Percentiles rank a stretch among this genome's conserved stretches.
phyloP scores from a whole-genome alignment of 1,140 invertebrate species.

The Penaeus chinensis region DNA sequence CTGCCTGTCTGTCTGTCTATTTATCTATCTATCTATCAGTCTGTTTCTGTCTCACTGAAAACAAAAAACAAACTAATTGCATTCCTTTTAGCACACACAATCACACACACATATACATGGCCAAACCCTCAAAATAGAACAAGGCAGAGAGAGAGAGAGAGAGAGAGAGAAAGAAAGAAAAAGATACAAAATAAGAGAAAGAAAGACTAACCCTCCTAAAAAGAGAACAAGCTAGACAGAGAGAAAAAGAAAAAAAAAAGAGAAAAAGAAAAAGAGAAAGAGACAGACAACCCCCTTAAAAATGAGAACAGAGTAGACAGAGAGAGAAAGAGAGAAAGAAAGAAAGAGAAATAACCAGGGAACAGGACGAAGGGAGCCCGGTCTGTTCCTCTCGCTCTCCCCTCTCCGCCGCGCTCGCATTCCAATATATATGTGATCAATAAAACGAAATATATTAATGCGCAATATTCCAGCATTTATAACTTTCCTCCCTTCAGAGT shows the following conservation, averaged over 20 bases:
- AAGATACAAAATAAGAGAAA: not conserved
- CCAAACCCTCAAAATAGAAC: not conserved
- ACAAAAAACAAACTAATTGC: no score
- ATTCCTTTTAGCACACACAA: no score
- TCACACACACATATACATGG: no score
- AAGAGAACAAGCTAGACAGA: not conserved
- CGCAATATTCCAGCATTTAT: no score
- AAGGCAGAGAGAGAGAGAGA: slow-evolving; percentile 30
- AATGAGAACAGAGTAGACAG: not conserved
- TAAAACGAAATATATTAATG: no score
- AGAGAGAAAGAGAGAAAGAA: slow-evolving; percentile 10
- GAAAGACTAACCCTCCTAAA: not conserved
- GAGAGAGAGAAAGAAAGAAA: slow-evolving; percentile 1
- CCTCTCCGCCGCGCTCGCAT: no score
- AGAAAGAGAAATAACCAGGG: not conserved
- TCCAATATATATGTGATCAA: no score
- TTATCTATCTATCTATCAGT: no score
- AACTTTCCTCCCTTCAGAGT: no score
- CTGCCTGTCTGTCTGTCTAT: no score
- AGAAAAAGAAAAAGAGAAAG: not conserved
- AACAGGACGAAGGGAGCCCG: not conserved
- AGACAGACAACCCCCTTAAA: not conserved
- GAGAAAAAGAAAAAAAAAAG: not conserved
- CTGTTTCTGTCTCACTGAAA: no score
- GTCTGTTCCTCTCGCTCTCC: no score